Evolutionary conservation across 2,113 vertebrate genomes (phyloP), one percentile per base, ranked within the genome.

Genomic region (Procapra przewalskii): DNA sequence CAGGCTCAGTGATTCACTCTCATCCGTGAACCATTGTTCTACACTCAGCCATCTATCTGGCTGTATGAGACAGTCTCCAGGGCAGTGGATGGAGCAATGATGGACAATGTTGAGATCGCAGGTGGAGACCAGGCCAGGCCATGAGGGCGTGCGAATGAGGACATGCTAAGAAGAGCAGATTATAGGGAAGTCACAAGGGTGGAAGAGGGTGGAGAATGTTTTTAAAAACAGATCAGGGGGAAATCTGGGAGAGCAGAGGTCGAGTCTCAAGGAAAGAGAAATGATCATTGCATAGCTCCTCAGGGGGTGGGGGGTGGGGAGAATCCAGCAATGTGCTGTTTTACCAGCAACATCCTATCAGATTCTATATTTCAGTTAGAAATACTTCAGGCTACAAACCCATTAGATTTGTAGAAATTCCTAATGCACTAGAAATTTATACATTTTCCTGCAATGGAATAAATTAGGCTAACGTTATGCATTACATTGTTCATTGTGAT

Each of bases 291-390:
- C 55, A 9, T 9, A 55, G 21, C 55, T 55, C 55, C 55, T 9
- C 2, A 23, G 3, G 55, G 21, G 8, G 21, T 0, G 8, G 54
- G 11, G 55, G 55, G 21, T 3, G 0, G 21, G 21, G 21, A 21
- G 3, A 25, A 62, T 57, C 23, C 55, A 57, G 55, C 21, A 57
- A 25, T 3, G 1, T 25, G 55, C 21, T 57, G 10, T 21, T 25
- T 25, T 57, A 25, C 55, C 55, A 57, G 55, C 55, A 57, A 25
- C 55, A 4, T 25, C 55, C 23, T 57, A 11, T 25, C 55, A 57
- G 55, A 57, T 57, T 23, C 55, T 25, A 4, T 25, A 57, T 57
- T 57, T 25, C 55, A 57, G 23, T 55, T 9, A 10, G 23, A 57
- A 57, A 57, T 25, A 25, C 55, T 25, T 57, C 55, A 57, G 8